Percentiles rank a stretch among this genome's conserved stretches.
Evolutionary conservation across 2,113 vertebrate species (phyloP).

Genomic region (Hemicordylus capensis): DNA sequence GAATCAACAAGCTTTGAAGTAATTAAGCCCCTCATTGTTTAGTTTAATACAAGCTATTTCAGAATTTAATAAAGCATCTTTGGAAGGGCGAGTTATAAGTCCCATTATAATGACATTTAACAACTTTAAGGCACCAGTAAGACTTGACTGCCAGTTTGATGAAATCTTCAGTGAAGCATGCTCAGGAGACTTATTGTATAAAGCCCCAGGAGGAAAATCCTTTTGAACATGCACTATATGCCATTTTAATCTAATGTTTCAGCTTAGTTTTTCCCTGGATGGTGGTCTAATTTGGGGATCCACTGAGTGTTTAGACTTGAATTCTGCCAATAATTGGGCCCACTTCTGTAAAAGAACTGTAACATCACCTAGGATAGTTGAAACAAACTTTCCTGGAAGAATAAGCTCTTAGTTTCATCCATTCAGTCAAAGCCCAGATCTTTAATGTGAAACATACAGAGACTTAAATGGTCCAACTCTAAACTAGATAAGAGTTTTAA

Average conservation of each 20-base stretch:
- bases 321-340: background rate
- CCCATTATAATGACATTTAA: conserved; percentile 41
- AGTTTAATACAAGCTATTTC: conserved; percentile 52
- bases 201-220: background rate
- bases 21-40: conserved; percentile 63
- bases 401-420: background rate
- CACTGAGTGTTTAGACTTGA: background rate
- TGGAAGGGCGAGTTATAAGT: conserved; percentile 28
- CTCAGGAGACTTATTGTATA: conserved; percentile 8
- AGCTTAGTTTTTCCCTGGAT: conserved; percentile 1
- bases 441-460: too few species aligned
- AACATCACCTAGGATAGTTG: background rate
- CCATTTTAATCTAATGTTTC: conserved; percentile 11
- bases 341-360: background rate
- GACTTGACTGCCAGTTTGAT: conserved; percentile 7
- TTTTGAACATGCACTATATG: background rate
- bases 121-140: conserved; percentile 40
- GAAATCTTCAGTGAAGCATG: conserved; percentile 30
- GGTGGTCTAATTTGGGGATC: background rate
- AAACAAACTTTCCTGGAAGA: background rate
- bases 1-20: conserved; percentile 56
- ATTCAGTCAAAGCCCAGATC: too few species aligned
- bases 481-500: too few species aligned
- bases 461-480: background rate
- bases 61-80: conserved; percentile 51